Evolutionary conservation across 2,797 vertebrate species (phyloP).

Genomic region (Carapus acus): DNA sequence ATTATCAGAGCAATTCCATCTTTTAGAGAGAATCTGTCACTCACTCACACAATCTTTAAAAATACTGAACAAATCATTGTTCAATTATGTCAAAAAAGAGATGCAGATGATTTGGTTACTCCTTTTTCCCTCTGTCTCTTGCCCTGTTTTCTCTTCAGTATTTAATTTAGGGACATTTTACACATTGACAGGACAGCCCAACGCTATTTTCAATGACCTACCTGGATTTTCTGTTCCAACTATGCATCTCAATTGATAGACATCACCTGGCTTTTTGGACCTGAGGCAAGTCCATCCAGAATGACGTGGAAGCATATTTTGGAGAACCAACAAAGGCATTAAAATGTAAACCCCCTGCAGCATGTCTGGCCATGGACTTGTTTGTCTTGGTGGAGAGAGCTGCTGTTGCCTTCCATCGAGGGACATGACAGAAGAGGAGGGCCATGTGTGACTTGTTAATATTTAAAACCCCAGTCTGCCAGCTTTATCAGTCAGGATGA

Average conservation of each 20-base stretch:
- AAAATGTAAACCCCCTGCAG: constrained; percentile 80
- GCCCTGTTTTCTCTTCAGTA: constrained; percentile 9
- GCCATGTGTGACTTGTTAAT: constrained; percentile 83
- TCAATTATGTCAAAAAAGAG: constrained; percentile 38
- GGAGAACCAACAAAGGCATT: constrained; percentile 83
- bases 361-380: constrained; percentile 73
- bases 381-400: constrained; percentile 73
- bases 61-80: constrained; percentile 56
- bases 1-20: too few relatives aligned
- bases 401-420: constrained; percentile 72
- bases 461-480: constrained; percentile 80
- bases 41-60: constrained; percentile 16
- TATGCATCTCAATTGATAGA: too few relatives aligned
- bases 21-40: constrained; percentile 15
- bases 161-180: too few relatives aligned
- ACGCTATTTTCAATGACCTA: too few relatives aligned
- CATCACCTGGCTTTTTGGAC: constrained; percentile 71
- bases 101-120: constrained; percentile 56
- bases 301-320: constrained; percentile 80
- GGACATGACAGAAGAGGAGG: constrained; percentile 69
- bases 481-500: constrained; percentile 65
- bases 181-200: too few relatives aligned
- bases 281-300: constrained; percentile 68
- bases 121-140: constrained; percentile 11
- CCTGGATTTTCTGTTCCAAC: too few relatives aligned